Base-by-base conservation (phyloP, 2,888 invertebrate species). In the Sminthurides aquaticus region DNA sequence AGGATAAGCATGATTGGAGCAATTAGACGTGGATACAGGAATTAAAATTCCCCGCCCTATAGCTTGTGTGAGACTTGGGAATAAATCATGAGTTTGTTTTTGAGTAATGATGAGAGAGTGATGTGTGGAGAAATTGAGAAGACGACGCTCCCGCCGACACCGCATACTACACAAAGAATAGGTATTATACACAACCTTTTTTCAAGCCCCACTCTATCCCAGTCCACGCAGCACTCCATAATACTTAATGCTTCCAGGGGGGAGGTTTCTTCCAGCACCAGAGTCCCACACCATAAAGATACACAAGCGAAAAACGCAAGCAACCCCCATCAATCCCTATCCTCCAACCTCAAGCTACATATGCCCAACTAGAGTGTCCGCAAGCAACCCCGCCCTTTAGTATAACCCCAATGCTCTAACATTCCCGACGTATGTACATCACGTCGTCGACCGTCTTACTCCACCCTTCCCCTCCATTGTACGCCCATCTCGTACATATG, bases 121-220 rank as follows among this genome's bases (percentile, higher is more conserved):
- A 34, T 34, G 43, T 34, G 43, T 34, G 43, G 43, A 34, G 43
- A 34, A 34, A 34, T 34, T 34, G 43, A 34, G 43, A 34, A 34
- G 43, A 34, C 43, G 43, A 34, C 43, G 43, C 43, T 34, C 43
- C 43, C 43, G 43, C 43, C 43, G 43, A 34, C 43, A 34, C 43
- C 43, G 15, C 43, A 34, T 34, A n/a, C n/a, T n/a, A 34, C 43
- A 34, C 43, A 34, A 34, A 34, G 43, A 5, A 5, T 11, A 34
- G 43, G 8, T 34, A 34, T 34, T 34, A 34, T 5, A 34, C 43
- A 34, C 8, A 34, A 34, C 5, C 43, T 15, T 34, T 34, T 34
- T 34, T 34, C 15, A 5, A 5, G 5, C 15, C 43, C 43, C 43
- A 34, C 43, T 34, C 43, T 15, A 34, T 15, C 43, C 43, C 43